Evolutionary conservation across 2,888 invertebrate species (phyloP), one percentile per base, ranked within the genome.

Genomic region (Nymphalis urticae): DNA sequence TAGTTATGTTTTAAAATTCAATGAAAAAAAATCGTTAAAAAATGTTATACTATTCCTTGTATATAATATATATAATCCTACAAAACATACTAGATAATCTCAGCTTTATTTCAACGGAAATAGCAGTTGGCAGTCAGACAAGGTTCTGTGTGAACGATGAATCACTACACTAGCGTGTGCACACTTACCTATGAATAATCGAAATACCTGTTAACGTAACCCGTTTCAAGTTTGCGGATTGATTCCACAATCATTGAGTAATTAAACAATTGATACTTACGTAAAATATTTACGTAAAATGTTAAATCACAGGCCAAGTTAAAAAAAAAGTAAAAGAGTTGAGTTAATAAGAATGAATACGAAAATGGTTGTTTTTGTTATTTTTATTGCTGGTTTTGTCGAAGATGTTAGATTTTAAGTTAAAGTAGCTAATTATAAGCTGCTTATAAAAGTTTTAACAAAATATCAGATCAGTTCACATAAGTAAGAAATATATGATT

Each of bases 101-200:
- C 64, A 72, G 64, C 73, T 75, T 73, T 70, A 71, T 73, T 73
- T 73, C 69, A 71, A 66, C 75, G 74, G 73, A 77, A 76, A 77
- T 77, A 77, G 74, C 73, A 69, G 72, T 73, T 77, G 76, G 77
- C 75, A 75, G 53, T 17, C 66, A 60, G 68, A 68, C 73, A 73
- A 75, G 74, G 72, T 65, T 73, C 63, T 24, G 48, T 58, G 67
- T 62, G 71, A 72, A 63, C 68, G 59, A 66, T 72, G 71, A 75
- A 59, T 71, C 67, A 72, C 68, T 66, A 61, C 42, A 13, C 42
- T 42, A 42, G 56, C 24, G 24, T 61, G 48, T 70, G 66, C 62
- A 71, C 72, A 70, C 60, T 61, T 48, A 51, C 59, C 24, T 60
- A 68, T 21, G 65, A 66, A 54, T 48, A 53, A 65, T 36, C 50